phyloP scores from a whole-genome alignment of 2,113 vertebrate species.

The Pelobates fuscus region DNA sequence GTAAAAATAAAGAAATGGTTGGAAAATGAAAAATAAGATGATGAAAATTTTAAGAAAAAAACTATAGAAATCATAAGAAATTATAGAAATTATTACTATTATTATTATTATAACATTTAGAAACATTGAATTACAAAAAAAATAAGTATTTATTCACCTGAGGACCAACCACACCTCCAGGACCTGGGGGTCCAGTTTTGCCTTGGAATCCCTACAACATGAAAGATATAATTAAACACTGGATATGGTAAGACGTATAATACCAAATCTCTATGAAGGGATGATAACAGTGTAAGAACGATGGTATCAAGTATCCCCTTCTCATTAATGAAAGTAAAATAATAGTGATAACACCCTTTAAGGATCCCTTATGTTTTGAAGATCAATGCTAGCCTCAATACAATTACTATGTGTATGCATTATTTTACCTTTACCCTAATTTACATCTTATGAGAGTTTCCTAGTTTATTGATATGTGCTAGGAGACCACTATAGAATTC shows the following conservation, averaged over 20 bases:
- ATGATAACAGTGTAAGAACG: not conserved
- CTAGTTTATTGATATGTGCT: not conserved
- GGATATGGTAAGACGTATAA: not conserved
- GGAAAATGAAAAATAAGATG: not conserved
- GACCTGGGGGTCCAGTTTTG: conserved; percentile 95
- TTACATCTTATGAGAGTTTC: not conserved
- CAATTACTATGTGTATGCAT: not conserved
- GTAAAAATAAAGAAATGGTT: not conserved
- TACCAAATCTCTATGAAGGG: not conserved
- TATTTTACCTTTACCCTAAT: not conserved
- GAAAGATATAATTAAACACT: conserved; percentile 43
- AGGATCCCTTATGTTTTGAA: not conserved
- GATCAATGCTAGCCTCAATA: no score
- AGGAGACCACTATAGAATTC: not conserved
- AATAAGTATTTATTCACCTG: conserved; percentile 73
- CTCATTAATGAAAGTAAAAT: not conserved
- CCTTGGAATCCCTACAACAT: conserved; percentile 92
- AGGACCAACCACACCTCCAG: conserved; percentile 94
- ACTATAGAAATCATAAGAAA: no score
- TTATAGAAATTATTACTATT: no score
- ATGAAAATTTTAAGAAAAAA: no score
- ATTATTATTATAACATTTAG: no score
- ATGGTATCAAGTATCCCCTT: not conserved
- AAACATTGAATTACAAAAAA: not conserved
- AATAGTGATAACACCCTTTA: not conserved